Evolutionary conservation across 2,888 invertebrate genomes (phyloP).

Genomic region (Tromatobia lineatoria): DNA sequence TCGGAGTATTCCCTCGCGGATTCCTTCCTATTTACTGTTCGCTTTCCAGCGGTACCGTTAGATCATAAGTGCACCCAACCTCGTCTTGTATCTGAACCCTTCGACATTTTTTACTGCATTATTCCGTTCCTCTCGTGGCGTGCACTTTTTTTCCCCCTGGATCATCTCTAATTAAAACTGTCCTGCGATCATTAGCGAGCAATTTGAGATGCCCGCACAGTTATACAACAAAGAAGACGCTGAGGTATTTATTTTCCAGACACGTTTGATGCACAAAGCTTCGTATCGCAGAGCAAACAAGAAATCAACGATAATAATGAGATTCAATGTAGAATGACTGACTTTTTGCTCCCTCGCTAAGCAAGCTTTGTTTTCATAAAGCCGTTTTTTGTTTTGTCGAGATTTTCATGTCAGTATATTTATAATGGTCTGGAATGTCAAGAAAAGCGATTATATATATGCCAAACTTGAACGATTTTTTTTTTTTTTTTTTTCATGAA

Average conservation of each 20-base stretch:
- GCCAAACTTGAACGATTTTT: too few relatives aligned
- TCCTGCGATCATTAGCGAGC: constrained; percentile 56
- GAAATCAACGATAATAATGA: not conserved
- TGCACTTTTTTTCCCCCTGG: constrained; percentile 27
- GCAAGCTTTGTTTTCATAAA: too few relatives aligned
- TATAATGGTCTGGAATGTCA: too few relatives aligned
- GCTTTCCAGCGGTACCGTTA: constrained; percentile 57
- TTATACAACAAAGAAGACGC: constrained; percentile 15
- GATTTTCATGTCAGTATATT: too few relatives aligned
- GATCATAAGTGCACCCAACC: constrained; percentile 49
- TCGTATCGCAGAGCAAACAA: not conserved
- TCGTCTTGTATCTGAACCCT: not conserved
- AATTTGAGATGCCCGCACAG: constrained; percentile 5
- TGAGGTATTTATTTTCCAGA: constrained; percentile 4
- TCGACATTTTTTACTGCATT: constrained; percentile 7
- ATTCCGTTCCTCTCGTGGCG: constrained; percentile 24
- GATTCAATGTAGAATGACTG: not conserved
- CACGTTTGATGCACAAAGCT: not conserved
- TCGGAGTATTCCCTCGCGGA: constrained; percentile 45
- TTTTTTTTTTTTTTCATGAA: too few relatives aligned
- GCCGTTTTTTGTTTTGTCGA: too few relatives aligned
- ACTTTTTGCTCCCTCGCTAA: not conserved
- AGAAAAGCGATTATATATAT: too few relatives aligned
- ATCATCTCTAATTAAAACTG: constrained; percentile 59
- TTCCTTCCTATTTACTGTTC: constrained; percentile 37